Conservation (phyloP, 1,140 invertebrate species). For the Harlomillsia oculata region DNA sequence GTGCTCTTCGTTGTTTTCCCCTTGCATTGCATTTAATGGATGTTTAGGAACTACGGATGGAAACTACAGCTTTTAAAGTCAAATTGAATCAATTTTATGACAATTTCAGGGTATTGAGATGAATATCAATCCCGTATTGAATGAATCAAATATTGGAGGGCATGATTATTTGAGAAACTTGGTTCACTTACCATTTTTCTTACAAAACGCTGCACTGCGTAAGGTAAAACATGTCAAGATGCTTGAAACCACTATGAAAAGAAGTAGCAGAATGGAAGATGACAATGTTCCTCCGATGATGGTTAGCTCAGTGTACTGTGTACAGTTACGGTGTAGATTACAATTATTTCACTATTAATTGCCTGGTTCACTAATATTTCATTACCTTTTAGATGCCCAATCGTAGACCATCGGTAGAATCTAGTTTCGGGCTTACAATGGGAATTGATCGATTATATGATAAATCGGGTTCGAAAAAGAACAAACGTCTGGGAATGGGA, state of each 20-base stretch:
- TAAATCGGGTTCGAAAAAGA: constrained; percentile 23
- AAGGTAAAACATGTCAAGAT: constrained; percentile 56
- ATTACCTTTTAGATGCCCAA: constrained; percentile 52
- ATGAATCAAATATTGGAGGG: constrained; percentile 61
- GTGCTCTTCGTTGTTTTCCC: too few species aligned
- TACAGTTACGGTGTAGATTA: neutral
- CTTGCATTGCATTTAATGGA: too few species aligned
- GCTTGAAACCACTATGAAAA: constrained; percentile 29
- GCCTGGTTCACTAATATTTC: neutral
- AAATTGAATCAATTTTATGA: constrained; percentile 8
- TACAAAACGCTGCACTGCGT: constrained; percentile 88
- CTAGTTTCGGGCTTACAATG: constrained; percentile 46
- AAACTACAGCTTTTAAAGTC: neutral
- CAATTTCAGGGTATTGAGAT: constrained; percentile 71
- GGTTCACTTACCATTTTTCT: constrained; percentile 93
- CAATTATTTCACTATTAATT: neutral
- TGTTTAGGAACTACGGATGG: too few species aligned
- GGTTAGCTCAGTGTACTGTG: constrained; percentile 12
- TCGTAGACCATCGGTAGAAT: constrained; percentile 64
- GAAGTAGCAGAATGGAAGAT: constrained; percentile 28
- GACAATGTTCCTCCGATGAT: constrained; percentile 30
- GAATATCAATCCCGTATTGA: constrained; percentile 73
- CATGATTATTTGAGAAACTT: constrained; percentile 91
- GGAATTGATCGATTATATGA: constrained; percentile 29
- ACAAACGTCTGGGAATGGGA: constrained; percentile 27